Evolutionary conservation across 2,113 vertebrate genomes (phyloP), one percentile per base, ranked within the genome.

Genomic region (Cheirogaleus medius): DNA sequence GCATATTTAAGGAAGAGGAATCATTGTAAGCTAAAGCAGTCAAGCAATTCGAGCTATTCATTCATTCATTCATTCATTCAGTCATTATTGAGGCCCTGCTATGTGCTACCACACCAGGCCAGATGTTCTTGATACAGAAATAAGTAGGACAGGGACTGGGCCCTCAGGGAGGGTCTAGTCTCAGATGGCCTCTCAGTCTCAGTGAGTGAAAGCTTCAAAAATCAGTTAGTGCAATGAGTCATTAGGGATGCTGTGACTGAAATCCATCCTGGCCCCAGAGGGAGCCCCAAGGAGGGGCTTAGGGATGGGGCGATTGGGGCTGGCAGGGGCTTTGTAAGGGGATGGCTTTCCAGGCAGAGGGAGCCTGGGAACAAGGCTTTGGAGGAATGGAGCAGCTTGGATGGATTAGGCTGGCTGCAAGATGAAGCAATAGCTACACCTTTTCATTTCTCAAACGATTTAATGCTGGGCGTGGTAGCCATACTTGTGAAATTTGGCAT

Each of bases 381-480:
- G 29, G 23, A 81, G 52, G 66, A 69, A 18, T 85, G 73, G 37
- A 17, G 32, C 39, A 27, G 52, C 42, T 21, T 37, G 47, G 23
- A 12, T 34, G 71, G 87, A 32, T 94, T 21, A 54, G 64, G 13
- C 60, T 6, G 90, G 73, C 52, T 34, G 56, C 44, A 42, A 42
- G 82, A 29, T 87, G 92, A 90, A 74, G 95, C 66, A 56, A 71
- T 11, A 23, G 13, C 66, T 56, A 29, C 7, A 13, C 49, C 83
- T 95, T 84, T 74, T 73, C 71, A 5, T 91, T 88, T 91, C 83
- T 90, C 37, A 88, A 56, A 58, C 39, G 39, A 32, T 80, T 60
- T 60, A 73, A 81, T n/a, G 5, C 64, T 60, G 56, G 71, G 87
- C 0, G 0, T 42, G 71, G 83, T 39, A 63, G 87, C 58, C 44